Evolutionary conservation across 2,113 vertebrate species (phyloP).

Genomic region (Apaloderma vittatum): DNA sequence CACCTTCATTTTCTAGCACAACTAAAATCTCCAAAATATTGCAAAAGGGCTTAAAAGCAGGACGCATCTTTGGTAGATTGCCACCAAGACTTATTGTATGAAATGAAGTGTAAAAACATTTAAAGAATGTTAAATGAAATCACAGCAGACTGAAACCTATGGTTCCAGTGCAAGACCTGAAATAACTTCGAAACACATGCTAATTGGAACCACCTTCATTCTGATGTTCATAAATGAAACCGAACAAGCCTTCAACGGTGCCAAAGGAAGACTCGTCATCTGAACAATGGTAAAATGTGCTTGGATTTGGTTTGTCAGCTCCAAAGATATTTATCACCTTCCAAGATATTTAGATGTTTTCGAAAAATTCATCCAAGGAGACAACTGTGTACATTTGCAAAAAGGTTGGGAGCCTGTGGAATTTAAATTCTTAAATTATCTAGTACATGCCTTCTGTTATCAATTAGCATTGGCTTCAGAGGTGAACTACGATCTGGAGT

Average conservation of each 20-base stretch:
- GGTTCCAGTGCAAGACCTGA: slow-evolving; percentile 61
- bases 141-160: slow-evolving; percentile 60
- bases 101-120: slow-evolving; percentile 62
- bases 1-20: slow-evolving; percentile 35
- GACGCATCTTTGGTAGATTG: slow-evolving; percentile 22
- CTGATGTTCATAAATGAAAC: slow-evolving; percentile 22
- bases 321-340: not conserved
- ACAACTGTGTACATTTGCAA: not conserved
- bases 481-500: not conserved
- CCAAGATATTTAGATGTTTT: not conserved
- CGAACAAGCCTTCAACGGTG: not conserved
- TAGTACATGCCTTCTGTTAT: not conserved
- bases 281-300: not conserved
- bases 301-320: slow-evolving; percentile 13
- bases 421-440: not conserved
- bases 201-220: slow-evolving; percentile 41
- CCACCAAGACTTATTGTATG: slow-evolving; percentile 50
- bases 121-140: slow-evolving; percentile 68
- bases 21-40: slow-evolving; percentile 35
- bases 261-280: not conserved
- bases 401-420: not conserved
- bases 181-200: slow-evolving; percentile 36
- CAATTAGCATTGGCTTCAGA: not conserved
- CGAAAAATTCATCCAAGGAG: not conserved
- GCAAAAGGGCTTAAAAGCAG: slow-evolving; percentile 50